Evolutionary conservation across 2,797 vertebrate genomes (phyloP), one percentile per base, ranked within the genome.

Genomic region (Hephaestus fuliginosus): DNA sequence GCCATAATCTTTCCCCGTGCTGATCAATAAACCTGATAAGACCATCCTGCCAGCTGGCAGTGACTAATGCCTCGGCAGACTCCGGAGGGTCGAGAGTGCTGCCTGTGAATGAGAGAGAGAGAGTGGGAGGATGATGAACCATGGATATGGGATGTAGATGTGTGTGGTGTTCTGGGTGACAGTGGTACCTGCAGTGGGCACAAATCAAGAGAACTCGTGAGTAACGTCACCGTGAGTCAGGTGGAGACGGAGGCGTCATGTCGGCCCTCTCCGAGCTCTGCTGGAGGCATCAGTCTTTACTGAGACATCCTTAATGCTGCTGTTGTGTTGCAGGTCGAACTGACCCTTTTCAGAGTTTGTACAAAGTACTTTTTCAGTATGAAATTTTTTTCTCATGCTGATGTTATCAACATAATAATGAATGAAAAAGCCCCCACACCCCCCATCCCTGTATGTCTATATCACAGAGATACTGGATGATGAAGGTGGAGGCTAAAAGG

Each of bases 11-110:
- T 48, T 67, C 77, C 78, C 65, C 73, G 65, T 11, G 55, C 66
- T 56, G 84, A 89, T 90, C 87, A 82, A 90, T 90, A 85, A 78
- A 44, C 25, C 55, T 56, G 82, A 90, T 90, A 87, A 84, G 74
- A 76, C 53, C 53, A 67, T 86, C 69, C 81, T 51, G 70, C 65
- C 73, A 74, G 80, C 64, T 74, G 86, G 75, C 86, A 80, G 58
- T 71, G 86, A 90, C 61, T 75, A 73, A 92, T 76, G 76, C 46
- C n/a, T 56, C 7, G 63, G 51, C 62, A 63, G 74, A 53, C 70
- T 70, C 56, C 44, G 39, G 70, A 71, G 62, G 61, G 72, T 63
- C 5, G 41, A 68, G 25, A 67, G 36, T 11, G 36, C 58, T 33
- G 74, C 36, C 39, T 62, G 61, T 8, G 44, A 52, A 6, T 22